Base-by-base conservation (phyloP, 2,797 vertebrate species). In the Philypnodon macrostomus region DNA sequence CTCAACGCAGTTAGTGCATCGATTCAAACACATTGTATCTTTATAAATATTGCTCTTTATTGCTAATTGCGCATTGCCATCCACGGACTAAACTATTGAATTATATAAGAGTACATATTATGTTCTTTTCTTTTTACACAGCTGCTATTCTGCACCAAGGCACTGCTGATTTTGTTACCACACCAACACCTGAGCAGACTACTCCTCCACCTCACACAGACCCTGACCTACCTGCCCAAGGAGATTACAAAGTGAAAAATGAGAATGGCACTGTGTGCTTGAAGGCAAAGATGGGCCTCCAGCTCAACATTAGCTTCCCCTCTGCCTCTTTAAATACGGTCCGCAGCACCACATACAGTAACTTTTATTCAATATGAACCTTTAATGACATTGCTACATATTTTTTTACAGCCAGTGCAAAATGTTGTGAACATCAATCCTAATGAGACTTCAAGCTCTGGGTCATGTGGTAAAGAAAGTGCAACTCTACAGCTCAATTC, bases 281-380 rank as follows among this genome's bases (percentile, higher is more conserved):
- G 21, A 49, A 90, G 82, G 89, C 90, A 2, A 53, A 52, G 14
- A 89, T 92, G 86, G 90, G 90, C 10, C 78, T 98, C 47, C 95
- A 97, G 83, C 86, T 97, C 67, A 96, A 95, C 61, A 17, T 98
- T 76, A 92, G 88, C 63, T 93, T 89, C 56, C 33, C 0, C 49
- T 88, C 87, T 8, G 8, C 17, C 34, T 68, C 82, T 14, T 55
- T 70, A 52, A 82, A 86, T 32, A 86, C 86, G 89, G 90, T 91
- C 46, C 23, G 15, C 9, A 34, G 16, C 46, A 29, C 11, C 1
- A 17, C 9, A n/a, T 23, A 31, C 3, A 7, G n/a, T 4, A 6
- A 12, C 4, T 47, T 6, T 32, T 10, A 1, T 40, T 1, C 2
- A 1, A 7, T 30, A 4, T 2, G 4, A 7, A 9, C 40, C 35